Percentiles rank a stretch among this genome's conserved stretches.
These are phyloP conservation scores for Ibidorhyncha struthersii DNA, from an alignment of 2,113 vertebrate genomes.

Conservation along the genomic window DNA sequence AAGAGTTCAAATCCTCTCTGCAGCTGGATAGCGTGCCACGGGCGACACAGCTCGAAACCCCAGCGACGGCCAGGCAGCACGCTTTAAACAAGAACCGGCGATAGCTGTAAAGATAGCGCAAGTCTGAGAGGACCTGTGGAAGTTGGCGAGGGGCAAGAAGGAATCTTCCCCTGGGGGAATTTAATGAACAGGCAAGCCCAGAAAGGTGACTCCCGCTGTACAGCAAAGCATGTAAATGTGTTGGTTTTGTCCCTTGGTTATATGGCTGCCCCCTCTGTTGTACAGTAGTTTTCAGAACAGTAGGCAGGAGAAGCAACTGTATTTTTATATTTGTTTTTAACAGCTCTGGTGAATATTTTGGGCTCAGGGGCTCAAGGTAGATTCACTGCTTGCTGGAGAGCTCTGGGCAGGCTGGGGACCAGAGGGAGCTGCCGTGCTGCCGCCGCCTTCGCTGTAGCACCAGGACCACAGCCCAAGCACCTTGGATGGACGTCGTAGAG, in stretches of 20 bases:
- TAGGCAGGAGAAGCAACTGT: not conserved
- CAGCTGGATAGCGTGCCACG: not conserved
- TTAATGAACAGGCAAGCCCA: not conserved
- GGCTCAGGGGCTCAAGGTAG: not conserved
- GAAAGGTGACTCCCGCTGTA: not conserved
- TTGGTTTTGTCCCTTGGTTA: not conserved
- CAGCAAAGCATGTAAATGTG: not conserved
- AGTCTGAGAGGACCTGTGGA: not conserved
- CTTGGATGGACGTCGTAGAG: not conserved
- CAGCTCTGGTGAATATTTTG: not conserved
- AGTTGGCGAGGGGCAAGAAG: not conserved
- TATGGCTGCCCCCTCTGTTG: not conserved
- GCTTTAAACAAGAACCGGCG: not conserved
- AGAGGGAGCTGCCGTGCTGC: not conserved
- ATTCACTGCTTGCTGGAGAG: not conserved
- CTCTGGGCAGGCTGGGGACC: not conserved
- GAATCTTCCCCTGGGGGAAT: not conserved
- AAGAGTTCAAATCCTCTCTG: not conserved
- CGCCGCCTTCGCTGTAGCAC: not conserved
- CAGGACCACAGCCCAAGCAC: not conserved
- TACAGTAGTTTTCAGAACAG: not conserved
- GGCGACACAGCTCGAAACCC: not conserved
- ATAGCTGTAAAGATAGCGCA: not conserved
- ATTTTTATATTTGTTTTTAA: not conserved
- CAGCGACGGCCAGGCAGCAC: not conserved